Base-by-base conservation (phyloP, 2,113 vertebrate genomes). In the Pseudorhombus dupliciocellatus region DNA sequence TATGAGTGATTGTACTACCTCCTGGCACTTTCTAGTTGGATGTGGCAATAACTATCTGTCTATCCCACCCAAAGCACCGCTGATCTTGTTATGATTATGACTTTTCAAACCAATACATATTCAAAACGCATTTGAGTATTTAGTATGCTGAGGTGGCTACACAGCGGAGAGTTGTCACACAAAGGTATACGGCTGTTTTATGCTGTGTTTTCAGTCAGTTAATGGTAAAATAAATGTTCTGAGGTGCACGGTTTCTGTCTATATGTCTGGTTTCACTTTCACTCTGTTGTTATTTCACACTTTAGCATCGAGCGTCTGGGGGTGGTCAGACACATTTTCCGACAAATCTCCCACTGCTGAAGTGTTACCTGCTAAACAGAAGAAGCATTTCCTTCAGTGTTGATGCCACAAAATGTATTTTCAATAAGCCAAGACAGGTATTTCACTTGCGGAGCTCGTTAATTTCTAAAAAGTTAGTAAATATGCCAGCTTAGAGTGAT, bases 1-100 rank as follows among this genome's bases (percentile, higher is more conserved):
- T 64, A 81, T 90, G 86, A 88, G 55, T 74, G 87, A 91, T 84
- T 58, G 80, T 57, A 42, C 64, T 48, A 60, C 73, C 84, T 83
- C 59, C 2, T 77, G 77, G 78, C 68, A 79, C 59, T 60, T 82
- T 87, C 64, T 69, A 74, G 75, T 81, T 80, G 73, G 84, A 85
- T 75, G 69, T 85, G 79, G 79, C 80, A 86, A 85, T 85, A 88
- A 78, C 71, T 70, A 70, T 79, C 67, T 22, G 50, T 76, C 81
- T 71, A 50, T 31, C 61, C 77, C 61, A 75, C 77, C 70, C 54
- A 70, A 82, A 88, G 85, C 87, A 62, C 26, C 50, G n/a, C 79
- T 70, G 83, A 85, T 88, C 72, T 74, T 79, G 75, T 86, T 75
- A 87, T 25, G 80, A 87, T 84, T 82, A 85, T 73, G 75, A 79